These are phyloP conservation scores for Picus viridis DNA, from an alignment of 2,797 vertebrate species.

Conservation along the genomic window DNA sequence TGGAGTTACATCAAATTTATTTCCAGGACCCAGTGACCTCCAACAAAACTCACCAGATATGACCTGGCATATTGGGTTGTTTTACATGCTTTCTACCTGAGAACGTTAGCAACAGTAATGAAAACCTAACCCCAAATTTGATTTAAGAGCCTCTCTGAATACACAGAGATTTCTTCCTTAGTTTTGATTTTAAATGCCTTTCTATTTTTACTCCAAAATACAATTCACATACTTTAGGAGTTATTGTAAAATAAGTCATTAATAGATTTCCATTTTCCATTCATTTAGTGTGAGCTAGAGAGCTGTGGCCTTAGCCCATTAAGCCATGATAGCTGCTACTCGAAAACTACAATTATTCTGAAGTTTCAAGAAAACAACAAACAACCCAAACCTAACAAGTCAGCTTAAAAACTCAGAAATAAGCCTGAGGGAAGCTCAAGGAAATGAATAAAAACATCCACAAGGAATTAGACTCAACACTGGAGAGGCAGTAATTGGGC, in stretches of 20 bases:
- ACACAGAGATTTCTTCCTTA: not conserved
- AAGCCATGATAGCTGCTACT: not conserved
- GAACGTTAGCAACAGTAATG: not conserved
- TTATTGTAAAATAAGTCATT: not conserved
- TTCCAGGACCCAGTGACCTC: constrained; percentile 18
- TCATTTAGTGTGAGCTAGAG: not conserved
- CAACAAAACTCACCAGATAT: constrained; percentile 23
- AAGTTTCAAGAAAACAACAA: constrained; percentile 34
- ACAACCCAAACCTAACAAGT: constrained; percentile 34
- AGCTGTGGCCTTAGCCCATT: not conserved
- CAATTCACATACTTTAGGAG: not conserved
- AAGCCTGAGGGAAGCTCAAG: constrained; percentile 50
- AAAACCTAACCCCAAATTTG: not conserved
- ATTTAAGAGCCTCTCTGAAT: not conserved
- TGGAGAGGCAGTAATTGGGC: constrained; percentile 34
- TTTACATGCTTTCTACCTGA: not conserved
- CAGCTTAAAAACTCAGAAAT: constrained; percentile 35
- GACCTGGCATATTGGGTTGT: not conserved
- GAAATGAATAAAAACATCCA: constrained; percentile 53
- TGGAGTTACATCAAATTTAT: constrained; percentile 11
- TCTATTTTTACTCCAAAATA: constrained; percentile 26
- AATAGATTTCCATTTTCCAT: not conserved
- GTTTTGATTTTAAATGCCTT: constrained; percentile 29
- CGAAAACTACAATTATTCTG: constrained; percentile 14
- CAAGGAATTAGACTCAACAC: constrained; percentile 42